Conservation (phyloP, 2,888 invertebrate genomes). For the Ectemnius continuus region DNA sequence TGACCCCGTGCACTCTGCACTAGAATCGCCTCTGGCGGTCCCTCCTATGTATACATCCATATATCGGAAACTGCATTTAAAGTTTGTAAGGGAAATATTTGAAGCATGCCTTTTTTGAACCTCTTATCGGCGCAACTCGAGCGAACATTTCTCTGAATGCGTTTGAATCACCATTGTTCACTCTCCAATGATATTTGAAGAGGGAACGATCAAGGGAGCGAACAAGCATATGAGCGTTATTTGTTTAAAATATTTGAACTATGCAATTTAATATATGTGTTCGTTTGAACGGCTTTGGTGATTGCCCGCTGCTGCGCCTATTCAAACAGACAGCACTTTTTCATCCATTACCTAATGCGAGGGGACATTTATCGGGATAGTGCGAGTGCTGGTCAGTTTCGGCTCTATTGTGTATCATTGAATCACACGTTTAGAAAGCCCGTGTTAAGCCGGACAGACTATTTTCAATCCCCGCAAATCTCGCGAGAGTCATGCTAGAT, state of each 20-base stretch:
- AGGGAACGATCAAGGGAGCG: neutral
- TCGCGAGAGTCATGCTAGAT: neutral
- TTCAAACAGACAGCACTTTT: slow-evolving; percentile 14
- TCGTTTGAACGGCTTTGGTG: slow-evolving; percentile 13
- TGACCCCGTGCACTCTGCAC: neutral
- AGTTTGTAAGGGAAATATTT: slow-evolving; percentile 4
- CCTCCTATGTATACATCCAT: neutral
- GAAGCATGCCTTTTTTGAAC: slow-evolving; percentile 7
- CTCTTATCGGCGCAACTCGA: slow-evolving; percentile 1
- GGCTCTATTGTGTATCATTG: neutral
- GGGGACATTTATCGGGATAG: neutral
- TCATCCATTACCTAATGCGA: too few species aligned
- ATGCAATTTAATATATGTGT: slow-evolving; percentile 27
- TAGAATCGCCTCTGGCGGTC: too few species aligned
- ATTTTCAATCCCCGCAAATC: neutral
- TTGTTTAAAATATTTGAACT: slow-evolving; percentile 43
- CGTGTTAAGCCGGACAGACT: neutral
- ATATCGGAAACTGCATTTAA: neutral
- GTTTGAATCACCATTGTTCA: slow-evolving; percentile 26
- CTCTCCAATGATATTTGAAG: slow-evolving; percentile 17
- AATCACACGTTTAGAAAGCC: neutral
- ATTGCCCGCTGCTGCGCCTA: neutral
- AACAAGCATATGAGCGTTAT: slow-evolving; percentile 26
- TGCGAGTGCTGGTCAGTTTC: neutral
- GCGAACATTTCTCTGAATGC: neutral